Base-by-base conservation (phyloP, 2,113 vertebrate species). In the Notechis scutatus region DNA sequence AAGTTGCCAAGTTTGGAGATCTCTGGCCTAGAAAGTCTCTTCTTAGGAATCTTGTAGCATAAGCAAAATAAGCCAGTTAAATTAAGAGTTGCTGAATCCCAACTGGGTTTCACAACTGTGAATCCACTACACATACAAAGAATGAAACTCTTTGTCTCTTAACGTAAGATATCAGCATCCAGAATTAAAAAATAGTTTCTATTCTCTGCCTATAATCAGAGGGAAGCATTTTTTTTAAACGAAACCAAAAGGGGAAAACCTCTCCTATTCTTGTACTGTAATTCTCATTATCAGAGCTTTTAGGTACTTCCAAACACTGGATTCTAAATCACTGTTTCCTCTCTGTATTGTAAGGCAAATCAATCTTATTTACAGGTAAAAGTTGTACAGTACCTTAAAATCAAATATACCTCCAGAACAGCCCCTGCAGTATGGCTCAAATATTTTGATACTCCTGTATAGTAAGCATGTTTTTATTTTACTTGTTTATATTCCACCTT, bases 321-420 rank as follows among this genome's bases (percentile, higher is more conserved):
- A 34, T 8, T 0, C 45, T 42, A 90, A 61, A 91, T 39, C 6
- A n/a, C 9, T 10, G 1, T 29, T 21, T 50, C 23, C 0, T 0
- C 64, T 34, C 50, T 87, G 2, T 8, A 34, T 50, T 74, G 50
- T 21, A 4, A 55, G 5, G 42, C 87, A 52, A 64, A 90, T 12
- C 0, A 87, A 93, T 45, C 6, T 39, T 20, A 50, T 91, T 86
- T 81, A 81, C 1, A 87, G 29, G 23, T 61, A 52, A 94, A 3
- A 21, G 7, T 18, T 91, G 20, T 61, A 69, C 1, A 12, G 61
- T 69, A 7, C 24, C 5, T 54, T 74, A 74, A 54, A 54, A n/a
- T 12, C 29, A 39, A 52, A 91, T 20, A 69, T 57, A n/a, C 34
- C 42, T 91, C 45, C n/a, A 69, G 12, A 69, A 64, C 61, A 64